Evolutionary conservation across 2,888 invertebrate genomes (phyloP).

Genomic region (Nezara viridula): DNA sequence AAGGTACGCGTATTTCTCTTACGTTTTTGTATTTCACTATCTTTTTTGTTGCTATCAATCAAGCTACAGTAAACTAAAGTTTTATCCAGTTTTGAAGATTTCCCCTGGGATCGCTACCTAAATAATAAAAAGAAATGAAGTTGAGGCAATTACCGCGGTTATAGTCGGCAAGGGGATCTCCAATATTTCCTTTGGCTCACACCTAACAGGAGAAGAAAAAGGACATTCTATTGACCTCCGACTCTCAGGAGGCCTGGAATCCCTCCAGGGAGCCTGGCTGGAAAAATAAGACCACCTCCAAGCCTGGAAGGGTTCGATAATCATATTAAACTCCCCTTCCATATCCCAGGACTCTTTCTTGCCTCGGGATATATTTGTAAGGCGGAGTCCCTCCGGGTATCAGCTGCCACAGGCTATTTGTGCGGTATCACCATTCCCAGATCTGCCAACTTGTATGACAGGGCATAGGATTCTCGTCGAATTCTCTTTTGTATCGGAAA

Average conservation of each 20-base stretch:
- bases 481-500: conserved; percentile 6
- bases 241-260: conserved; percentile 1
- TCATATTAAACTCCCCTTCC: conserved; percentile 34
- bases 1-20: no score
- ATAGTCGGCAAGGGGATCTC: background rate
- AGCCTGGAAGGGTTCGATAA: conserved; percentile 15
- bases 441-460: background rate
- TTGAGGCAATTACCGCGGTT: background rate
- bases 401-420: background rate
- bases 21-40: no score
- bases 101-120: background rate
- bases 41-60: no score
- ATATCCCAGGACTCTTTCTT: background rate
- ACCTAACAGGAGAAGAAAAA: background rate
- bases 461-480: background rate
- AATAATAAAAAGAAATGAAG: background rate
- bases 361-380: background rate
- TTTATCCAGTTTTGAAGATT: background rate
- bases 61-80: background rate
- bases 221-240: conserved; percentile 21
- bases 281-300: conserved; percentile 21
- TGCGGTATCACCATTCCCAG: background rate
- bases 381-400: background rate
- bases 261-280: background rate
- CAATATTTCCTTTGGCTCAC: conserved; percentile 17